phyloP scores from a whole-genome alignment of 2,113 vertebrate species.

The Etia nguti region DNA sequence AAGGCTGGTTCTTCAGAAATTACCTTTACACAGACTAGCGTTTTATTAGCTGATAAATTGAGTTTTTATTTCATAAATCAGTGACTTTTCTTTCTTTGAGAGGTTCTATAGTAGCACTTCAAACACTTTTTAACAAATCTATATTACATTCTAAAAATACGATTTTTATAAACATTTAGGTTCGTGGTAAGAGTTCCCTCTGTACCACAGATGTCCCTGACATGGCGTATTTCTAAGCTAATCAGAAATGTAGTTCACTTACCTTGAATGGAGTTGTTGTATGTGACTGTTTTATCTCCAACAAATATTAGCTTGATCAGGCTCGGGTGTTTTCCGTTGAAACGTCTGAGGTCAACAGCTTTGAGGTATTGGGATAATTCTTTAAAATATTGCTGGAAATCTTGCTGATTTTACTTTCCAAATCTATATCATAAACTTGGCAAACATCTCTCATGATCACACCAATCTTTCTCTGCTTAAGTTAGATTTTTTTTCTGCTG shows the following conservation, averaged over 20 bases:
- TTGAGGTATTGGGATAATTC: neutral
- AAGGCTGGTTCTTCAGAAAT: neutral
- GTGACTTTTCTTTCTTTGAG: neutral
- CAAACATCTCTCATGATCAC: neutral
- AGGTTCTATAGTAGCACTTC: neutral
- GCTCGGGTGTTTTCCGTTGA: neutral
- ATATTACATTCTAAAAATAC: accelerated
- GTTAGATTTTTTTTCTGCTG: neutral
- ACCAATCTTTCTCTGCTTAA: neutral
- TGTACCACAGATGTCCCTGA: neutral
- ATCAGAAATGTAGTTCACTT: neutral
- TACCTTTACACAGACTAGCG: accelerated
- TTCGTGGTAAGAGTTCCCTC: neutral
- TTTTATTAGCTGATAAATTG: neutral
- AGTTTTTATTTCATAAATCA: neutral
- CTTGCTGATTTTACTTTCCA: neutral
- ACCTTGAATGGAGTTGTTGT: neutral
- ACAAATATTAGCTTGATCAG: neutral
- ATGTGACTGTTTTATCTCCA: neutral
- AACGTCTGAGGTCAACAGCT: neutral
- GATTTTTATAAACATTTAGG: neutral
- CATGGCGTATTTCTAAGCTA: neutral
- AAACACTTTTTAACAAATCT: neutral
- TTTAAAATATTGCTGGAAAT: neutral
- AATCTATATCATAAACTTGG: neutral